Base-by-base conservation (phyloP, 2,113 vertebrate species). In the Rhinolophus ferrumequinum region DNA sequence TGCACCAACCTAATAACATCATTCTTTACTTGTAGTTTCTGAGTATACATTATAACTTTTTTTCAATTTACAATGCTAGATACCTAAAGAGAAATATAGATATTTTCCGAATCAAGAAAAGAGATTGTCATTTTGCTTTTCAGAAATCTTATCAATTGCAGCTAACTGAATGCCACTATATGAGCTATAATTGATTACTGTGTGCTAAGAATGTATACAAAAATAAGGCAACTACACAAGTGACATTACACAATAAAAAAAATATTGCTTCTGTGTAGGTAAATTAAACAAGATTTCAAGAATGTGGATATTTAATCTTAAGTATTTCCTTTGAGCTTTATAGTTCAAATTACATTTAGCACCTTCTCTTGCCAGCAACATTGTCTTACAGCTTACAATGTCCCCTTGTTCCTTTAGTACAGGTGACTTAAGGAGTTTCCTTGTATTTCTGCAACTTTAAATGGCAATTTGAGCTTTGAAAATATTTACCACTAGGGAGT, bases 261-360 rank as follows among this genome's bases (percentile, higher is more conserved):
- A 91, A 41, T 76, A 91, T 8, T 70, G 47, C 58, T 86, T 79
- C 8, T 80, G 19, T 84, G 54, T 47, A 93, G 1, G 19, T 85
- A 96, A 97, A 89, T 73, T 56, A 95, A 95, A 80, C 0, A 91
- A 77, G 12, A 88, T 93, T 94, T 95, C 15, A 66, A 90, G 66
- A 82, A 84, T 54, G n/a, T 95, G 12, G 64, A 79, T 58, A 54
- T 47, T 96, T 97, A 95, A 76, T 95, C 60, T 81, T 52, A 26
- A 38, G 0, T 4, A 75, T 94, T 84, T 24, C 82, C 62, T 80
- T 3, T 84, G 44, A 80, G 70, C 24, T 80, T 70, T 94, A 50
- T 13, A 85, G 16, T 69, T 97, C 82, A 77, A 83, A 94, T 97
- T 88, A 41, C 77, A 47, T 62, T 67, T 60, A 81, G n/a, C 0